Percentiles rank a stretch among this genome's conserved stretches.
Conservation (phyloP, 53 echinoderm and acorn worm genomes). For the Antedon mediterranea region DNA sequence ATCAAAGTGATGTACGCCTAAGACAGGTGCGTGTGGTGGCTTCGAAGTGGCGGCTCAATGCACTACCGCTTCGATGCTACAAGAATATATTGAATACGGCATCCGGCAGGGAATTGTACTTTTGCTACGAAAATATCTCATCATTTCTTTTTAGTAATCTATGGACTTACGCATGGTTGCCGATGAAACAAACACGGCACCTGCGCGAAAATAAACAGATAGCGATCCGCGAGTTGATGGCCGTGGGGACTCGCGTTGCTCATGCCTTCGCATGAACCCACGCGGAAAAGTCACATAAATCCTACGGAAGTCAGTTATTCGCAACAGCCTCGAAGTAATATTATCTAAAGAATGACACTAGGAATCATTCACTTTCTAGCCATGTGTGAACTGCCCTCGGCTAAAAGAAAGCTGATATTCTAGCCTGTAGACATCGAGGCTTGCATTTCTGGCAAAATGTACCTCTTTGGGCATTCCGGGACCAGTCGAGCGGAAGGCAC, state of each 20-base stretch:
- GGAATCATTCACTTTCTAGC: conserved; percentile 1
- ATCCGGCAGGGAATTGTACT: background rate
- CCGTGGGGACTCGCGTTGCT: background rate
- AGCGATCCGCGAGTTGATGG: background rate
- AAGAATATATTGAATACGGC: background rate
- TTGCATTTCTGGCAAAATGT: background rate
- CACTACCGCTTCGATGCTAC: background rate
- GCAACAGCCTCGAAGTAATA: background rate
- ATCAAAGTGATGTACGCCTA: background rate
- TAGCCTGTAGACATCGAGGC: background rate
- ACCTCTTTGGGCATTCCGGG: background rate
- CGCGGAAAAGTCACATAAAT: background rate
- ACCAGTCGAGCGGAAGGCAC: background rate
- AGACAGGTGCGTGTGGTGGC: background rate
- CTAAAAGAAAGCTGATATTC: background rate
- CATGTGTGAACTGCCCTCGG: background rate
- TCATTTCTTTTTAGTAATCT: background rate
- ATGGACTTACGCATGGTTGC: background rate
- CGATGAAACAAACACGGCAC: background rate
- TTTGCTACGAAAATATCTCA: background rate
- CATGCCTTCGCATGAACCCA: background rate
- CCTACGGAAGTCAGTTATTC: background rate
- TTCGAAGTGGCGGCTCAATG: background rate
- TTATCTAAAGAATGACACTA: background rate
- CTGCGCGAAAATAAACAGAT: conserved; percentile 1